These are phyloP conservation scores for Cinara cedri DNA, from an alignment of 2,888 invertebrate genomes.

Conservation along the genomic window DNA sequence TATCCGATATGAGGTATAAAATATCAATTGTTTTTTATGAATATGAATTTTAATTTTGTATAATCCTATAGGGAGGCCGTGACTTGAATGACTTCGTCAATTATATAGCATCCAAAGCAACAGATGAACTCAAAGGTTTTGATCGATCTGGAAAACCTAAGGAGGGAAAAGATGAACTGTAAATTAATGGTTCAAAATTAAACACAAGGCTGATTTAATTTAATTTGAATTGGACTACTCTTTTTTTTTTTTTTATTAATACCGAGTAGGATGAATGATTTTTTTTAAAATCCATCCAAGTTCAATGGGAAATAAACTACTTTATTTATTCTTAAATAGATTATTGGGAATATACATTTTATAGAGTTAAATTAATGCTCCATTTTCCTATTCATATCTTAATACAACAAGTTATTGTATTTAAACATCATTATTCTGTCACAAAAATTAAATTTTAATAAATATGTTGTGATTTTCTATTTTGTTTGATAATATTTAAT, in stretches of 20 bases:
- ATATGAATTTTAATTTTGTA: conserved; percentile 16
- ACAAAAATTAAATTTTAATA: conserved; percentile 46
- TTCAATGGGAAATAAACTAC: conserved; percentile 31
- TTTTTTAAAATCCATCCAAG: conserved; percentile 16
- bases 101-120: conserved; percentile 90
- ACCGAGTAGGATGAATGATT: background rate
- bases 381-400: conserved; percentile 45
- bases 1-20: conserved; percentile 77
- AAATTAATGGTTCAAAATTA: conserved; percentile 61
- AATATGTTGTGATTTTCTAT: conserved; percentile 54
- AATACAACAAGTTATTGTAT: conserved; percentile 27
- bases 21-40: background rate
- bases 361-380: conserved; percentile 39
- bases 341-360: conserved; percentile 28
- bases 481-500: background rate
- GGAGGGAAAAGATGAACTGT: conserved; percentile 69
- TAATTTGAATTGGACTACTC: conserved; percentile 43
- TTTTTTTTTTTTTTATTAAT: background rate
- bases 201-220: conserved; percentile 56
- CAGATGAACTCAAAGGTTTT: conserved; percentile 83
- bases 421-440: conserved; percentile 45
- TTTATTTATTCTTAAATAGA: conserved; percentile 37
- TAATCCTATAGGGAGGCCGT: conserved; percentile 80
- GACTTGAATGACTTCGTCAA: conserved; percentile 92
- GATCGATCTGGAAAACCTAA: conserved; percentile 81